Evolutionary conservation across 2,888 invertebrate genomes (phyloP).

Genomic region (Tanytarsus gracilentus): DNA sequence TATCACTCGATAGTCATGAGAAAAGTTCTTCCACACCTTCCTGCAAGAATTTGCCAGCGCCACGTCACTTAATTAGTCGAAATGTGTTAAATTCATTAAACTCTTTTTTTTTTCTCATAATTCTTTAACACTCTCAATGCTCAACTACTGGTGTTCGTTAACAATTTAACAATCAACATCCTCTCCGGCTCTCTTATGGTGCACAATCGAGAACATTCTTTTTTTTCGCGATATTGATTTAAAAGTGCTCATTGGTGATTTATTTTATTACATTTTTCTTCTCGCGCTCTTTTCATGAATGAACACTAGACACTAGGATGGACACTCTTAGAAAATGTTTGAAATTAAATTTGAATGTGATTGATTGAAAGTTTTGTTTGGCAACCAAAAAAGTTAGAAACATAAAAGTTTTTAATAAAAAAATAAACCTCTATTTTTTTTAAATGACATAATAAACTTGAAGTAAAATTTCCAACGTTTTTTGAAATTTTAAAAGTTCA

Average conservation of each 20-base stretch:
- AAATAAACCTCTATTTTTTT: too few species aligned
- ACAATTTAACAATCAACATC: neutral
- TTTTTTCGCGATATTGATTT: slow-evolving; percentile 18
- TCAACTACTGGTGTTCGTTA: neutral
- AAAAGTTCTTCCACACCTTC: slow-evolving; percentile 4
- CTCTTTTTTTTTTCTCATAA: slow-evolving; percentile 5
- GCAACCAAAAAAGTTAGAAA: too few species aligned
- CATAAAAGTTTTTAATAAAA: too few species aligned
- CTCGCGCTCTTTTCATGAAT: neutral
- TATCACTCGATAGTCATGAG: too few species aligned
- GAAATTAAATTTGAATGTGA: too few species aligned
- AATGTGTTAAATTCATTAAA: slow-evolving; percentile 26
- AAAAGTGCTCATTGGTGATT: slow-evolving; percentile 23
- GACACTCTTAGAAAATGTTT: too few species aligned
- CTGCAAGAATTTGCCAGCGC: neutral
- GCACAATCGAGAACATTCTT: slow-evolving; percentile 10
- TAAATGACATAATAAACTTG: too few species aligned
- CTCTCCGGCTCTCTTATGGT: too few species aligned
- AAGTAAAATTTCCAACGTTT: too few species aligned
- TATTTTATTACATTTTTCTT: slow-evolving; percentile 25
- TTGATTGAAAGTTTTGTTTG: too few species aligned
- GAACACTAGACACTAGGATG: too few species aligned
- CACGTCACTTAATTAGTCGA: slow-evolving; percentile 22
- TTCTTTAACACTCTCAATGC: neutral
- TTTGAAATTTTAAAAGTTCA: too few species aligned